phyloP scores from a whole-genome alignment of 2,113 vertebrate species.

The Propithecus coquereli region DNA sequence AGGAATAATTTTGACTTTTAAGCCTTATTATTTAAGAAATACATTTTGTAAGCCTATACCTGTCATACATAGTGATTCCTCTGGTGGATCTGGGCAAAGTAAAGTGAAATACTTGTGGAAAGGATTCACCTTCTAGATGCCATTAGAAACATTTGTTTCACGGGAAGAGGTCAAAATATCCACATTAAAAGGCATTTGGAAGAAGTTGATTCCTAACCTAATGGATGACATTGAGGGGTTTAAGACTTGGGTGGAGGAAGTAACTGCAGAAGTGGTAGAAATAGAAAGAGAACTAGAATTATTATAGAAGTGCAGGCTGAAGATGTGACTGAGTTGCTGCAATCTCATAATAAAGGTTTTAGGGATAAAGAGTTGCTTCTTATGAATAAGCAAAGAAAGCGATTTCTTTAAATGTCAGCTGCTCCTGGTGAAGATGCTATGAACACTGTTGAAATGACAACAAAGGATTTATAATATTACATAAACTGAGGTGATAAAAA shows the following conservation, averaged over 20 bases:
- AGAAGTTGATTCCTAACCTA: not conserved
- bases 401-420: not conserved
- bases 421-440: not conserved
- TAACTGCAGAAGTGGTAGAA: not conserved
- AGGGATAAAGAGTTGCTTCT: not conserved
- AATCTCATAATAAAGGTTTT: not conserved
- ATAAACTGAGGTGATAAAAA: not conserved
- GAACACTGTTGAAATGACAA: not conserved
- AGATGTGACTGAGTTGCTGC: not conserved
- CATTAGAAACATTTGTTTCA: not conserved
- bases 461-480: not conserved
- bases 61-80: not conserved
- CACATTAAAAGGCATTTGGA: not conserved
- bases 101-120: not conserved
- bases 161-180: not conserved
- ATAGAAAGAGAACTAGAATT: not conserved
- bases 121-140: not conserved
- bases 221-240: not conserved
- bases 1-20: not conserved
- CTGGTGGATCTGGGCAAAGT: not conserved
- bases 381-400: not conserved
- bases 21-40: not conserved
- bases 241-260: not conserved
- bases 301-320: not conserved
- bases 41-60: not conserved